Conservation (phyloP, 2,797 vertebrate species). For the Setipinna tenuifilis region DNA sequence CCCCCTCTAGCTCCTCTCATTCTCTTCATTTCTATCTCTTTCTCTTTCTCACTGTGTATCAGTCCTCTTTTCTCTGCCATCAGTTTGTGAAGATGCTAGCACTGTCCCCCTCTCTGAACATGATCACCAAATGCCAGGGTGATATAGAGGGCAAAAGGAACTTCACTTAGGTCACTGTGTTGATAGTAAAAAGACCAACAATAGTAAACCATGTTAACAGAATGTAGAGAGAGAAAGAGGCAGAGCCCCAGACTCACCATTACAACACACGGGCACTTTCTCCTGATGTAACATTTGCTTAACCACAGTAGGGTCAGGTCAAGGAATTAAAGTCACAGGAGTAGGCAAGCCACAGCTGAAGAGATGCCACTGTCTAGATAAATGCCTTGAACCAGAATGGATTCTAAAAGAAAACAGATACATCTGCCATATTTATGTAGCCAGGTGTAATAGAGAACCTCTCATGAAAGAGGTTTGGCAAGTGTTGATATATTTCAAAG, state of each 20-base stretch:
- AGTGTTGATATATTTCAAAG: neutral
- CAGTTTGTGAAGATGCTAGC: neutral
- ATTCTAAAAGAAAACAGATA: neutral
- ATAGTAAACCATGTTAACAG: neutral
- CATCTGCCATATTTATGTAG: neutral
- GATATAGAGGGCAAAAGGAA: neutral
- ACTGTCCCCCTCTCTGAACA: neutral
- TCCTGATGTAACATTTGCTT: neutral
- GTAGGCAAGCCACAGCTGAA: neutral
- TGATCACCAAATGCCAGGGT: neutral
- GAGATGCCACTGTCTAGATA: neutral
- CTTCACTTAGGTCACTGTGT: neutral
- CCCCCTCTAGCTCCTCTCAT: neutral
- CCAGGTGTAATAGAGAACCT: neutral
- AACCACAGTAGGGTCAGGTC: neutral
- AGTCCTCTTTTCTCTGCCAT: neutral
- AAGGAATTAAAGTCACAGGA: neutral
- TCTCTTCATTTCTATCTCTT: neutral
- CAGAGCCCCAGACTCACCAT: neutral
- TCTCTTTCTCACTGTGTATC: neutral
- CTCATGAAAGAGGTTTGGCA: neutral
- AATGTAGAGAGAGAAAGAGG: neutral
- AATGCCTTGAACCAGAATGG: neutral
- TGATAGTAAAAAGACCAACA: neutral
- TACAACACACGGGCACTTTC: neutral